phyloP scores from a whole-genome alignment of 1,140 invertebrate species.

The Marisa cornuarietis region DNA sequence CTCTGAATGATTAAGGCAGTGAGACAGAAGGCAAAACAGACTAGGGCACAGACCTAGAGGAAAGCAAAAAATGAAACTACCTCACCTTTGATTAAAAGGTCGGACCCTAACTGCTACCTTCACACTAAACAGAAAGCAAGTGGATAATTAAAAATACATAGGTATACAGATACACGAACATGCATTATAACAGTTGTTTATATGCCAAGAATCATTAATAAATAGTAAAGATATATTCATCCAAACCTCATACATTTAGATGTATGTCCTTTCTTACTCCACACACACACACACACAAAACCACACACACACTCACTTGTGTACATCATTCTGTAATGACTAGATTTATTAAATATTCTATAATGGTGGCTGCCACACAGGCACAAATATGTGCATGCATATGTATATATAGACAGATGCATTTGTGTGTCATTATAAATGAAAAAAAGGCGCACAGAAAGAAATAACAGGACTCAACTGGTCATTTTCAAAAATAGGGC shows the following conservation, averaged over 20 bases:
- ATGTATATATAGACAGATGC: no score
- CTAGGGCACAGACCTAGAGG: not conserved
- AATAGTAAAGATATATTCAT: not conserved
- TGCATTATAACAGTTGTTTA: not conserved
- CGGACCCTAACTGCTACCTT: conserved; percentile 73
- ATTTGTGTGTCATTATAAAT: not conserved
- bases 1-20: conserved; percentile 50
- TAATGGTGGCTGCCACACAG: no score
- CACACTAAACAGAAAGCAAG: conserved; percentile 57
- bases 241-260: not conserved
- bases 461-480: not conserved
- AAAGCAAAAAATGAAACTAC: conserved; percentile 4
- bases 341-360: no score
- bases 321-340: no score
- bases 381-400: no score
- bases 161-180: not conserved
- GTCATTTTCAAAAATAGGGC: not conserved
- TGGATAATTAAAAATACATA: not conserved
- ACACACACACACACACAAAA: no score
- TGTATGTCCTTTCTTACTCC: not conserved
- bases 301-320: no score
- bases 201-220: not conserved
- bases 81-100: conserved; percentile 70
- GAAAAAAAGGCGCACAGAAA: not conserved
- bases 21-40: not conserved